phyloP scores from a whole-genome alignment of 2,888 invertebrate genomes.

The Caenorhabditis sp. region DNA sequence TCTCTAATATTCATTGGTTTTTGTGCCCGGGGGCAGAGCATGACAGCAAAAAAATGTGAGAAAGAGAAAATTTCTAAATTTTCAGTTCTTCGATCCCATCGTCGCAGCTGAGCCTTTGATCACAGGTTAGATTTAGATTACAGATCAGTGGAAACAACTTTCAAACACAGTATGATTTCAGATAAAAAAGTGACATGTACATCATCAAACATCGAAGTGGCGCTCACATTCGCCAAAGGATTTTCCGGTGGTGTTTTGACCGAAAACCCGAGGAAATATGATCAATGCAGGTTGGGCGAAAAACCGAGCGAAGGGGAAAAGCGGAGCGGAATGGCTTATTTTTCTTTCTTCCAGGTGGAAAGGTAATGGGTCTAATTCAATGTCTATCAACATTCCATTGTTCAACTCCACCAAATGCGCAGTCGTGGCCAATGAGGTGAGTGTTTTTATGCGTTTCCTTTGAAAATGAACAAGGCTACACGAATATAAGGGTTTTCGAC shows the following conservation, averaged over 20 bases:
- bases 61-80: conserved; percentile 1
- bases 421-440: conserved; percentile 62
- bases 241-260: conserved; percentile 71
- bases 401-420: conserved; percentile 67
- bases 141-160: not conserved
- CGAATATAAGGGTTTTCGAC: too few species aligned
- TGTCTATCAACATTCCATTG: conserved; percentile 64
- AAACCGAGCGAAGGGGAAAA: conserved; percentile 1
- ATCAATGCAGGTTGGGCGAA: conserved; percentile 47
- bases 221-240: conserved; percentile 57
- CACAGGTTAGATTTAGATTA: conserved; percentile 25
- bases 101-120: conserved; percentile 38
- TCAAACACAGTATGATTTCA: too few species aligned
- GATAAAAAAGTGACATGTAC: conserved; percentile 69
- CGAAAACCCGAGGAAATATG: conserved; percentile 60
- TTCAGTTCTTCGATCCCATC: conserved; percentile 25
- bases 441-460: not conserved
- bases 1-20: conserved; percentile 16
- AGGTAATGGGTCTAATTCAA: conserved; percentile 63
- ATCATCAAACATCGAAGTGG: conserved; percentile 66
- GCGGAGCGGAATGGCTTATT: not conserved
- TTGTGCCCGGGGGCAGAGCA: not conserved
- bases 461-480: too few species aligned
- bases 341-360: conserved; percentile 57
- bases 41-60: not conserved